These are phyloP conservation scores for Abrostola tripartita DNA, from an alignment of 2,888 invertebrate genomes.

Conservation along the genomic window DNA sequence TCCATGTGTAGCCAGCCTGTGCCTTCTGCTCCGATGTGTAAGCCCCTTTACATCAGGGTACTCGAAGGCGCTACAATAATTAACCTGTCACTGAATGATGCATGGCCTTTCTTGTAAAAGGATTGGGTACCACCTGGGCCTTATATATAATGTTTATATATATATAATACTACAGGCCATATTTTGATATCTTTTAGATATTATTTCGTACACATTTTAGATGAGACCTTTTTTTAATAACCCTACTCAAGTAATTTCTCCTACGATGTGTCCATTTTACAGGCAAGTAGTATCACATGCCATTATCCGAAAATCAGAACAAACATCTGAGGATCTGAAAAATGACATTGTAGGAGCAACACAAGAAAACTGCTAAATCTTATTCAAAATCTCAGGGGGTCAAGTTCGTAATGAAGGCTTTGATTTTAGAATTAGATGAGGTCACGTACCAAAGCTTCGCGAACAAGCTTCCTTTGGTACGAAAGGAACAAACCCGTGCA, in stretches of 20 bases:
- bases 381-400: too few relatives aligned
- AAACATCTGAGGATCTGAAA: too few relatives aligned
- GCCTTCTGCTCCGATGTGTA: not conserved
- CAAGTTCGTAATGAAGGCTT: not conserved
- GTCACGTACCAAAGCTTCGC: not conserved
- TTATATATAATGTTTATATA: not conserved
- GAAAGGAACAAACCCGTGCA: not conserved
- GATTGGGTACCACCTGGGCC: slow-evolving; percentile 1
- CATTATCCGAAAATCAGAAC: too few relatives aligned
- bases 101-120: slow-evolving; percentile 2
- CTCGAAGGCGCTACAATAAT: not conserved
- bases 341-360: too few relatives aligned
- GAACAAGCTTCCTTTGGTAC: not conserved
- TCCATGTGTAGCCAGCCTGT: too few relatives aligned
- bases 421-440: not conserved
- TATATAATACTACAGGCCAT: not conserved
- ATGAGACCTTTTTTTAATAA: too few relatives aligned
- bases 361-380: too few relatives aligned
- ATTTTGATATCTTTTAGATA: too few relatives aligned
- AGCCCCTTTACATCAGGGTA: not conserved
- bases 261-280: too few relatives aligned
- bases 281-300: too few relatives aligned
- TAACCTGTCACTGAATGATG: slow-evolving; percentile 5
- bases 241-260: too few relatives aligned
- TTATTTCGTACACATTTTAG: too few relatives aligned